These are phyloP conservation scores for Bombus huntii DNA, from an alignment of 1,140 invertebrate species.

Conservation along the genomic window DNA sequence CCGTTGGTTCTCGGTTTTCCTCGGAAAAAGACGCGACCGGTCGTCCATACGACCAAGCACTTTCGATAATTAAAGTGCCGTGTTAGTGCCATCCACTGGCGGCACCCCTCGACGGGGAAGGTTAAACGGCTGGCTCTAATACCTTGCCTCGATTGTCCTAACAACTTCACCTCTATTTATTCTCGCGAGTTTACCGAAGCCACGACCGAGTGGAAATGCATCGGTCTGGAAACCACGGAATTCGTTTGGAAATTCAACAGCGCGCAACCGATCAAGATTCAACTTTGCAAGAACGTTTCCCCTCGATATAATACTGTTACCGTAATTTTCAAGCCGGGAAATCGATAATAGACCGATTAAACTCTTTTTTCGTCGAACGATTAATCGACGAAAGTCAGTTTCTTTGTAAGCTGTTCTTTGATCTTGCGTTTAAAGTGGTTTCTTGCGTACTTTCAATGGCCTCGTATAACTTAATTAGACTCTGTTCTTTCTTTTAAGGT, in stretches of 20 bases:
- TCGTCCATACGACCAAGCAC: slow-evolving; percentile 48
- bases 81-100: slow-evolving; percentile 52
- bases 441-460: neutral
- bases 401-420: slow-evolving; percentile 1
- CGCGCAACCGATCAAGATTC: slow-evolving; percentile 25
- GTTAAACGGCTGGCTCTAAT: slow-evolving; percentile 56
- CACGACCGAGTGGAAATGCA: slow-evolving; percentile 55
- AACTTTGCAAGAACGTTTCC: slow-evolving; percentile 4
- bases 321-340: slow-evolving; percentile 7
- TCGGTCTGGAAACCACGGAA: slow-evolving; percentile 49
- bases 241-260: slow-evolving; percentile 50
- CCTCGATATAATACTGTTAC: slow-evolving; percentile 41
- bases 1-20: slow-evolving; percentile 43
- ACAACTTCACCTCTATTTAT: slow-evolving; percentile 65
- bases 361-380: slow-evolving; percentile 29
- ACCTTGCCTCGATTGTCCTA: slow-evolving; percentile 61
- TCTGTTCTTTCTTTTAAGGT: neutral
- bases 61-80: slow-evolving; percentile 74
- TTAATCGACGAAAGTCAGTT: neutral
- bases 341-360: slow-evolving; percentile 54
- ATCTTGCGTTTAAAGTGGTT: neutral
- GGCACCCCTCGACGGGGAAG: neutral
- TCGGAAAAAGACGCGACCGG: slow-evolving; percentile 28
- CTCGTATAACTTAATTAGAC: slow-evolving; percentile 4
- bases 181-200: slow-evolving; percentile 63